Base-by-base conservation (phyloP, 1,140 invertebrate genomes). In the Colletes latitarsis region DNA sequence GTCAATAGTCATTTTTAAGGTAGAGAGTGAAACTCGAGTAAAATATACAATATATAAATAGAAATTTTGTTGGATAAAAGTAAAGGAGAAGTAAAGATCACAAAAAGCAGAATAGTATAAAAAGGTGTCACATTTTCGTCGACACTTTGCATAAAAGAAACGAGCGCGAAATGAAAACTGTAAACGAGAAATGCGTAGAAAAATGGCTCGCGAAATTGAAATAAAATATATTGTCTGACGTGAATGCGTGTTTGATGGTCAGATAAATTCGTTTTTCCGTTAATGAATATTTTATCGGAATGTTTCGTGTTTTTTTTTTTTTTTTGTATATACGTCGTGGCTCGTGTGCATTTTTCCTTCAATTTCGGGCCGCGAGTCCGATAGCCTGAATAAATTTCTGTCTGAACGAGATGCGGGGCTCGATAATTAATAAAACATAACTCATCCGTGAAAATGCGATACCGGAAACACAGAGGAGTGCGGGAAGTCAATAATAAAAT, bases 281-380 rank as follows among this genome's bases (percentile, higher is more conserved):
- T 79, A 21, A 86, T 85, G 57, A 85, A 86, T 86, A 85, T 82
- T 86, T 67, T 75, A 86, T 82, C 9, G 12, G 30, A 19, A 17
- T 55, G 6, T 77, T 53, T 49, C 12, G 9, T 21, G 10, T 64
- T 21, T 81, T 73, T 76, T 63, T 49, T 77, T 53, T 49, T 12
- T 46, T 81, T 70, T 76, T 63, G 49, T 70, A 84, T 82, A 77
- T 70, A 73, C 58, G 76, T 67, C 10, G n/a, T 21, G 10, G 6
- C 60, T 1, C 17, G 2, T n/a, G n/a, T 21, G 41, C 8, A 10
- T 63, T 73, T 74, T 77, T 84, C 30, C 17, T 63, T 66, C 70
- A 39, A 57, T 79, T 67, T 58, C 14, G 8, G 30, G 15, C 60
- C 60, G 30, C 49, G 49, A 12, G 64, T 19, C 14, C 53, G 46